A percentile compares a stretch with the other conserved stretches of the same genome.
These are phyloP conservation scores for Drosophila nigrodunni DNA, from an alignment of 1,140 invertebrate species.

Conservation along the genomic window DNA sequence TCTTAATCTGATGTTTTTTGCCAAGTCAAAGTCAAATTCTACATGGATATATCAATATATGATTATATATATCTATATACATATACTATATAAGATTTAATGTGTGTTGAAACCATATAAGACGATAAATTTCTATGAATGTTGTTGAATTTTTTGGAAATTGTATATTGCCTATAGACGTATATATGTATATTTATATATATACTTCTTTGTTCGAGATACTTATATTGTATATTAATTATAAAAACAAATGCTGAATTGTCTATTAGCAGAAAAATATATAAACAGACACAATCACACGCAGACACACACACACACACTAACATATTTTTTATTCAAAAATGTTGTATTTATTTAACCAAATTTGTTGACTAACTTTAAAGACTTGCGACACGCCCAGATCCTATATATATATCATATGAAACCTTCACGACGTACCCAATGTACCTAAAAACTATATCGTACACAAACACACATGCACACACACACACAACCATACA, in stretches of 20 bases:
- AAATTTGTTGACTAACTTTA: conserved; percentile 31
- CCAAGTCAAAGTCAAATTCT: conserved; percentile 60
- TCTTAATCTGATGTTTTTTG: conserved; percentile 47
- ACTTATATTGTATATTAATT: conserved; percentile 57
- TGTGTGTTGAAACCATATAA: conserved; percentile 59
- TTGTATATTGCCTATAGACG: conserved; percentile 66
- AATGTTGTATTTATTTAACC: conserved; percentile 20
- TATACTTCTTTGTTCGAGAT: conserved; percentile 16
- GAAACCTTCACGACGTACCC: conserved; percentile 71
- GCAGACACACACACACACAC: conserved; percentile 8
- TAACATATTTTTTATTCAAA: conserved; percentile 9
- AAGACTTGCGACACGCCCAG: conserved; percentile 34
- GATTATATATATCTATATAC: conserved; percentile 17
- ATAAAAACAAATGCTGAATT: conserved; percentile 34
- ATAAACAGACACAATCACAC: conserved; percentile 5
- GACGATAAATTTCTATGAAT: conserved; percentile 57
- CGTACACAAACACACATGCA: conserved; percentile 42
- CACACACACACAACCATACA: conserved; percentile 47
- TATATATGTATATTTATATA: conserved; percentile 40
- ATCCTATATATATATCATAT: conserved; percentile 34
- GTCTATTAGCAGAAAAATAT: conserved; percentile 29
- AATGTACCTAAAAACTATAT: conserved; percentile 72
- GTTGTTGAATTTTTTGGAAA: conserved; percentile 69
- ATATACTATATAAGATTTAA: conserved; percentile 34
- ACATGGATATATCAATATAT: conserved; percentile 7